phyloP scores from a whole-genome alignment of 2,113 vertebrate species.

The Ovis canadensis region DNA sequence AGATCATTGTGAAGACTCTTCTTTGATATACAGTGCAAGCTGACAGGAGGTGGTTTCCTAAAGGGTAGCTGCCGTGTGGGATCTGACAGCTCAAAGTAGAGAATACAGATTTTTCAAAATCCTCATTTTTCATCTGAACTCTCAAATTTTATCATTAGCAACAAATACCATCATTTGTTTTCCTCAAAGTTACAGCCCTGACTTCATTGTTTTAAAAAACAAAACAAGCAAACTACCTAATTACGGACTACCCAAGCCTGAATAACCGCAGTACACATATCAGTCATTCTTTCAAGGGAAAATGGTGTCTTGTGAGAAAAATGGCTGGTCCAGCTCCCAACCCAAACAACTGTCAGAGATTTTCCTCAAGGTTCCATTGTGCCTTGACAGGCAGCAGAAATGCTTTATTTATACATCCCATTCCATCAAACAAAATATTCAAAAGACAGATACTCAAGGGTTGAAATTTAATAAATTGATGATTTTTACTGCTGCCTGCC shows the following conservation, averaged over 20 bases:
- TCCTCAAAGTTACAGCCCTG: background rate
- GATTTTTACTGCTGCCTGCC: background rate
- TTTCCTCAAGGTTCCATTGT: background rate
- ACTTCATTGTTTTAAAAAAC: background rate
- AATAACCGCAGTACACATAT: background rate
- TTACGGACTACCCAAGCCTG: background rate
- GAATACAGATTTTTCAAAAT: background rate
- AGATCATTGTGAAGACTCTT: background rate
- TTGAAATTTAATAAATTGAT: background rate
- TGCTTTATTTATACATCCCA: rapidly evolving
- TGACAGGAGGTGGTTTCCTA: background rate
- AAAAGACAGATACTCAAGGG: background rate
- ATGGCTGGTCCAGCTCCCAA: background rate
- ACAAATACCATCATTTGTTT: background rate
- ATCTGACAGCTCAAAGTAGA: background rate
- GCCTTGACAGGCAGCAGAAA: background rate
- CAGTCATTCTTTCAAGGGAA: background rate
- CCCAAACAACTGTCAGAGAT: background rate
- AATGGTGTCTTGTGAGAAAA: background rate
- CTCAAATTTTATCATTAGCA: background rate
- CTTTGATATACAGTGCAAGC: background rate
- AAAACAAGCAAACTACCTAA: background rate
- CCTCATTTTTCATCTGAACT: background rate
- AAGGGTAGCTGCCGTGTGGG: background rate
- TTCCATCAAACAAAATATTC: background rate